Conservation (phyloP, 2,797 vertebrate genomes). For the Peromyscus aztecus region DNA sequence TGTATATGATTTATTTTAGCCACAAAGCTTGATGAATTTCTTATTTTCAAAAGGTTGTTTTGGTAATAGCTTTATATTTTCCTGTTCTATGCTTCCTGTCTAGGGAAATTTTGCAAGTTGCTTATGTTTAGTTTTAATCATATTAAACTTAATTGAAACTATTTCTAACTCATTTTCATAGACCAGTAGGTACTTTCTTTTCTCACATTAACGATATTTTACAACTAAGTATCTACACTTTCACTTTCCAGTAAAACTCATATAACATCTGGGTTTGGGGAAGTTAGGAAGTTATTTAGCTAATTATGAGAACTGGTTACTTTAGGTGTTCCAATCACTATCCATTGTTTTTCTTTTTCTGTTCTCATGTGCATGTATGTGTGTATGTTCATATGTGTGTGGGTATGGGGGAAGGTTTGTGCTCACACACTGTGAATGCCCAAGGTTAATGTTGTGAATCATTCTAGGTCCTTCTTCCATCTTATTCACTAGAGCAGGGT, state of each 20-base stretch:
- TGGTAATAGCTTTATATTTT: slow-evolving; percentile 1
- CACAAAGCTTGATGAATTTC: not conserved
- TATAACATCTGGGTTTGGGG: not conserved
- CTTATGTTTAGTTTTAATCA: slow-evolving; percentile 6
- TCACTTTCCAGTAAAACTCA: slow-evolving; percentile 30
- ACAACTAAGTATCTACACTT: not conserved
- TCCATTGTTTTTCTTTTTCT: not conserved
- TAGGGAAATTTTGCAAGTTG: not conserved
- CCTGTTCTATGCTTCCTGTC: not conserved
- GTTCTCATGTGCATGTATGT: not conserved
- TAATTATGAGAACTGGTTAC: not conserved
- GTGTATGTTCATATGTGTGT: too few relatives aligned
- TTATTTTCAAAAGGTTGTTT: not conserved
- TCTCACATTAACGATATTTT: slow-evolving; percentile 5
- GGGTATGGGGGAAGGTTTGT: not conserved
- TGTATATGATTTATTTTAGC: not conserved
- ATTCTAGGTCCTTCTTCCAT: not conserved
- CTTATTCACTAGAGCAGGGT: too few relatives aligned
- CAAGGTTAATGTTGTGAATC: not conserved
- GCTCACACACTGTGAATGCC: not conserved
- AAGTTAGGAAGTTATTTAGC: slow-evolving; percentile 37
- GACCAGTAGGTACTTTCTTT: not conserved
- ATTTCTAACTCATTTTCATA: slow-evolving; percentile 37
- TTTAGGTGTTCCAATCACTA: slow-evolving; percentile 18
- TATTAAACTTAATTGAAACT: slow-evolving; percentile 17